phyloP scores from a whole-genome alignment of 30 jellyfish, hydroid and myxozoan genomes.

The Aurelia sp. region DNA sequence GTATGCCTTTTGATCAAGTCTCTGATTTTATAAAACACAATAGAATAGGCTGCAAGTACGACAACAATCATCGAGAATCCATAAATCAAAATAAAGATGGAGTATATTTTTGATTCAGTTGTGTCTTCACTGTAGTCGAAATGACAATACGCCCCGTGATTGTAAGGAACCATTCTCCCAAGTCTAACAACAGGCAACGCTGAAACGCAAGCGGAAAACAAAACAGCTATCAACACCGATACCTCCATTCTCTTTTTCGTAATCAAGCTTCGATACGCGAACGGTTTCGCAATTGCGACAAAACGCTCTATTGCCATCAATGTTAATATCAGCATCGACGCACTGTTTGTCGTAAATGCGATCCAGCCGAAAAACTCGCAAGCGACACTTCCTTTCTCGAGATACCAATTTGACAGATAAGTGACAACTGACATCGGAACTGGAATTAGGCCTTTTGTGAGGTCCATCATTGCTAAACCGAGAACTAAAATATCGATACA shows the following conservation, averaged over 20 bases:
- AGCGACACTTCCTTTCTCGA: constrained; percentile 34
- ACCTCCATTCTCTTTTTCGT: constrained; percentile 68
- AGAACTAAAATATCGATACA: constrained; percentile 80
- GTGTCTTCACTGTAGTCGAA: constrained; percentile 64
- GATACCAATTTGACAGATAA: constrained; percentile 65
- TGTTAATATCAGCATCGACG: constrained; percentile 87
- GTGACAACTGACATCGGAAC: constrained; percentile 86
- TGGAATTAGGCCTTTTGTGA: constrained; percentile 83
- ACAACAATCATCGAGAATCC: constrained; percentile 73
- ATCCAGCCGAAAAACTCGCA: constrained; percentile 93
- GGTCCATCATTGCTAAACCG: constrained; percentile 86
- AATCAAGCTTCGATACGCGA: constrained; percentile 73
- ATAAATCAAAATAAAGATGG: constrained; percentile 66
- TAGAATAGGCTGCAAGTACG: constrained; percentile 72
- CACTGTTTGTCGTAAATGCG: constrained; percentile 88
- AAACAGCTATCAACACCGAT: constrained; percentile 48
- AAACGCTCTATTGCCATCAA: constrained; percentile 88
- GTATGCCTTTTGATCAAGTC: constrained; percentile 80
- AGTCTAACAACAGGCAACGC: constrained; percentile 74
- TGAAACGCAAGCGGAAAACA: constrained; percentile 68
- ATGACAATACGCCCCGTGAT: constrained; percentile 91
- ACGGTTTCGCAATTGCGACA: constrained; percentile 85
- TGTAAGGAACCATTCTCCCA: constrained; percentile 79
- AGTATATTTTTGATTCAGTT: constrained; percentile 43
- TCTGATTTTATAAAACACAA: constrained; percentile 85